A percentile compares a stretch with the other conserved stretches of the same genome.
phyloP scores from a whole-genome alignment of 1,140 invertebrate genomes.

The Gryon sp. region DNA sequence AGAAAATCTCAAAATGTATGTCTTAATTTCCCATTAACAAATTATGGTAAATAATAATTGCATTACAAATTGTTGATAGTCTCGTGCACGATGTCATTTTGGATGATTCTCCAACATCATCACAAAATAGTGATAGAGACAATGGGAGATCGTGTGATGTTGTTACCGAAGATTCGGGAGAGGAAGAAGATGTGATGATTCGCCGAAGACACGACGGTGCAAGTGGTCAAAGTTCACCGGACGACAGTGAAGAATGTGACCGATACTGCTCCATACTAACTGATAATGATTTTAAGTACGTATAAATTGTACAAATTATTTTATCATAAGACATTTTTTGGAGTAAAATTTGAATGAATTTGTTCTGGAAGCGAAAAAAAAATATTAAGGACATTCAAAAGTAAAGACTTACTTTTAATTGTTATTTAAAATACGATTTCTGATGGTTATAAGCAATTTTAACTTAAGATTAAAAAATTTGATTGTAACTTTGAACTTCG shows the following conservation, averaged over 20 bases:
- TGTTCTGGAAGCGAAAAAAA: too few species aligned
- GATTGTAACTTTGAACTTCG: too few species aligned
- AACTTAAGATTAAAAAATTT: too few species aligned
- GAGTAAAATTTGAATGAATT: too few species aligned
- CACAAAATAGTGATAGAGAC: constrained; percentile 83
- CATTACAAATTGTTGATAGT: constrained; percentile 77
- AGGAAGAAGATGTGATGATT: constrained; percentile 75
- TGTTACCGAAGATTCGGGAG: constrained; percentile 61
- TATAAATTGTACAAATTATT: too few species aligned
- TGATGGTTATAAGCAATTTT: too few species aligned
- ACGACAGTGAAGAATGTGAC: constrained; percentile 75
- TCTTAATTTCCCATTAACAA: too few species aligned
- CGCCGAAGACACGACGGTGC: constrained; percentile 71
- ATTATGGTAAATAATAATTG: too few species aligned
- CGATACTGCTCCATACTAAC: constrained; percentile 76
- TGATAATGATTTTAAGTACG: constrained; percentile 77
- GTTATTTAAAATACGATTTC: background rate
- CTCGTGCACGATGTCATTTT: constrained; percentile 88
- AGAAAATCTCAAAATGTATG: too few species aligned
- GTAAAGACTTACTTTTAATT: too few species aligned
- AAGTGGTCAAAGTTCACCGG: constrained; percentile 74
- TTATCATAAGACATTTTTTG: background rate
- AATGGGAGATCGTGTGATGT: constrained; percentile 68
- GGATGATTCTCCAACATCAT: constrained; percentile 87
- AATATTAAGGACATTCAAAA: too few species aligned